Base-by-base conservation (phyloP, 2,113 vertebrate species). In the Sprattus sprattus region DNA sequence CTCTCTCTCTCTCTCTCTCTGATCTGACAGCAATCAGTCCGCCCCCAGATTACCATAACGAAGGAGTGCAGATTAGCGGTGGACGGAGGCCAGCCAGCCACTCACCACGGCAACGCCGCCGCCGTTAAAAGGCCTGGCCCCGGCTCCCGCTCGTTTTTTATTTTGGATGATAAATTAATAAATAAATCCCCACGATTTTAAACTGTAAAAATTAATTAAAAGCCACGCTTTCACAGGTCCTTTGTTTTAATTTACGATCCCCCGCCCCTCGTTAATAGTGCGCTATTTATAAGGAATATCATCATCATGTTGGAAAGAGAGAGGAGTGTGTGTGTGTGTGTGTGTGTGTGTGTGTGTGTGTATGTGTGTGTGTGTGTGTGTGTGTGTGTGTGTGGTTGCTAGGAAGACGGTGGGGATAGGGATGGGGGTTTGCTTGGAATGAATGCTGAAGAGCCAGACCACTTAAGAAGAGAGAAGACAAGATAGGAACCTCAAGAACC, bases 11-110 rank as follows among this genome's bases (percentile, higher is more conserved):
- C 93, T 95, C 94, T 92, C 91, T 93, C 94, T 93, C 92, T 91
- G 93, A 96, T 95, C 95, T 96, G 95, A 96, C 95, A 96, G 96
- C 92, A 94, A 95, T 96, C 94, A 96, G 95, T 96, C 96, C 95
- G 95, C 95, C 95, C 95, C 95, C 95, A 96, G 95, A 97, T 96
- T 96, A 97, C 93, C 95, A 96, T 96, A 96, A 96, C 95, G 95
- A 96, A 95, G 94, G 95, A 95, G 95, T 95, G 95, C 94, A 95
- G 96, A 96, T 96, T 95, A 95, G 92, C 85, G 93, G 54, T 95
- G 96, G 95, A 96, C 91, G 94, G 90, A 78, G 89, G 96, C 96
- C 96, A 97, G 93, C 91, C 93, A 95, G 94, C 92, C 92, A 93
- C 93, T 91, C 90, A 89, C 22, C 54, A 60, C 54, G 54, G 20